Percentiles rank a stretch among this genome's conserved stretches.
These are phyloP conservation scores for Hydroisotoma schaefferi DNA, from an alignment of 2,888 invertebrate species.

Conservation along the genomic window DNA sequence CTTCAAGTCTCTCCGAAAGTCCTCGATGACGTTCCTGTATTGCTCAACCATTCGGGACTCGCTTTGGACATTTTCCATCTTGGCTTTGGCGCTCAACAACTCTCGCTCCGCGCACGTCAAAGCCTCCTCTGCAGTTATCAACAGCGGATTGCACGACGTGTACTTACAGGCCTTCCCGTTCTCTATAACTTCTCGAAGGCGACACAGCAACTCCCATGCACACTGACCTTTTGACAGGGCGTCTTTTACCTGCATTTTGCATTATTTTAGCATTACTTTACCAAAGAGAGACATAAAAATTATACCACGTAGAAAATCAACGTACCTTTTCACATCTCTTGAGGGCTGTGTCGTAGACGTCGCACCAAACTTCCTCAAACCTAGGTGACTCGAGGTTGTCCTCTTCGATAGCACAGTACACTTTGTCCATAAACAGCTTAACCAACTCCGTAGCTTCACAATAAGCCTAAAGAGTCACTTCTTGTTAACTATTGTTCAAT, in stretches of 20 bases:
- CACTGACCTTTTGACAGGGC: slow-evolving; percentile 44
- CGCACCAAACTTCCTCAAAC: slow-evolving; percentile 47
- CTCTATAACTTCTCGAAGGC: slow-evolving; percentile 45
- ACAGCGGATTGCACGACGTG: slow-evolving; percentile 44
- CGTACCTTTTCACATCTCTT: slow-evolving; percentile 40
- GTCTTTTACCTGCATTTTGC: slow-evolving; percentile 27
- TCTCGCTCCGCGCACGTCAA: slow-evolving; percentile 45
- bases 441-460: slow-evolving; percentile 44
- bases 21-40: slow-evolving; percentile 43
- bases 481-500: too few relatives aligned
- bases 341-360: slow-evolving; percentile 34
- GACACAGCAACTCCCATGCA: slow-evolving; percentile 47
- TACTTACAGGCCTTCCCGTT: slow-evolving; percentile 46
- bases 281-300: slow-evolving; percentile 3
- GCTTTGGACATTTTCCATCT: slow-evolving; percentile 41
- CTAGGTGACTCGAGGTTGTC: slow-evolving; percentile 45
- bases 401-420: slow-evolving; percentile 45
- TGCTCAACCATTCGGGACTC: slow-evolving; percentile 45
- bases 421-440: slow-evolving; percentile 43
- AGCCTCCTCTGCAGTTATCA: slow-evolving; percentile 46
- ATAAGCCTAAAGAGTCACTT: too few relatives aligned
- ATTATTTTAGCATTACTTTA: neutral
- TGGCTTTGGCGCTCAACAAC: slow-evolving; percentile 39
- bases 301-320: neutral
- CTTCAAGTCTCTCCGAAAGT: slow-evolving; percentile 46